Evolutionary conservation across 2,888 invertebrate species (phyloP), one percentile per base, ranked within the genome.

Genomic region (Meiosimyza decipiens): DNA sequence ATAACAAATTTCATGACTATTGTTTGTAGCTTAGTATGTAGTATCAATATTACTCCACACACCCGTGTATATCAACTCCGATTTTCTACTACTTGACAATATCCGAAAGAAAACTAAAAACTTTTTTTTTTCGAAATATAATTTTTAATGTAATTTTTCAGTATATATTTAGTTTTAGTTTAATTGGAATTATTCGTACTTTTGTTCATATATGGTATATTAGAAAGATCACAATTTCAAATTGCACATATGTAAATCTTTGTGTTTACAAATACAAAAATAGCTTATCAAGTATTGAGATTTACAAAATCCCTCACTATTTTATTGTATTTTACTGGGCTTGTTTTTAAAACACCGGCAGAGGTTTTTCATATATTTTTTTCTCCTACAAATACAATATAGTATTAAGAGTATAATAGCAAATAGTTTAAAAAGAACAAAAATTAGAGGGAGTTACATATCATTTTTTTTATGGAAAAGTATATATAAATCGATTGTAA

Each of bases 131-230:
- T 40, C 40, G 40, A 40, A 40, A 40, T 40, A 40, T 40, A 40
- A 40, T 40, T 40, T 40, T 40, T 40, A 40, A 40, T 40, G 40
- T 2, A 40, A 40, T 40, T 9, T 9, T 40, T 40, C 9, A 40
- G 40, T 40, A 28, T 28, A 4, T 28, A 28, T 40, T 40, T 40
- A 40, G 40, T 40, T 49, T 47, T 60, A 28, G 28, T 28, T 28
- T 62, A 16, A 59, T 57, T 50, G 50, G 91, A 82, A 89, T 96
- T 96, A 82, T 93, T 92, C 51, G 96, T 90, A 82, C 95, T 95
- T 88, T 28, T 96, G 95, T 85, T 96, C 51, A 62, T 73, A 71
- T 62, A 67, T 72, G 73, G 74, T 74, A 73, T 50, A 49, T 63
- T 62, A 7, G 47, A 67, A 70, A 54, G 63, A 70, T 70, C 70